Base-by-base conservation (phyloP, 2,888 invertebrate genomes). In the Tuberolachnus salignus region DNA sequence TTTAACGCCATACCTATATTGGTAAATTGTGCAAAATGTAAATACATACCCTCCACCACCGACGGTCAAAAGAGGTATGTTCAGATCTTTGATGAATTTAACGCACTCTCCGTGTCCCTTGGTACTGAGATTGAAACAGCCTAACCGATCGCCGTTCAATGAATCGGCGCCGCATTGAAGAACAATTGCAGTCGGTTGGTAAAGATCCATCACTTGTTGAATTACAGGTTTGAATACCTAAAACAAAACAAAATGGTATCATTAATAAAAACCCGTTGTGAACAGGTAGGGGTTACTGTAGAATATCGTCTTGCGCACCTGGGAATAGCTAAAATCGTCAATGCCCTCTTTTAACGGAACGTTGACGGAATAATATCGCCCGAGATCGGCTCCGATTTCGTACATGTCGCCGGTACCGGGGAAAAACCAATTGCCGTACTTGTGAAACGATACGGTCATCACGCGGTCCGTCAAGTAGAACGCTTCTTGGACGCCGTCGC, bases 341-440 rank as follows among this genome's bases (percentile, higher is more conserved):
- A 99, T 98, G 0, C 98, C 99, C 86, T 98, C 98, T 84, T 96
- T 95, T 16, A 99, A 86, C 0, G 99, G 99, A 0, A 99, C 97
- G 88, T 99, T 99, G 0, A 99, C 94, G 0, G 98, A 97, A 85
- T 98, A 99, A 85, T 97, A 97, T 72, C 95, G 88, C 0, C 98
- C 98, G 84, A 93, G 93, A 85, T 98, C 98, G 0, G 95, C 94
- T 0, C 99, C 99, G 70, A 97, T 91, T 87, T 99, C 98, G 86
- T 96, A 97, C 97, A 98, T 98, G 85, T 98, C 97, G 0, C 98
- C 98, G 0, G 98, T 99, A 16, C 98, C 98, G 0, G 98, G 98
- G 85, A 98, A 99, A 86, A 98, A 98, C 84, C 93, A 95, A 84
- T 96, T 96, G 1, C 98, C 98, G 85, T 97, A 98, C 87, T 98